Base-by-base conservation (phyloP, 2,888 invertebrate species). In the Oscheius myriophilus region DNA sequence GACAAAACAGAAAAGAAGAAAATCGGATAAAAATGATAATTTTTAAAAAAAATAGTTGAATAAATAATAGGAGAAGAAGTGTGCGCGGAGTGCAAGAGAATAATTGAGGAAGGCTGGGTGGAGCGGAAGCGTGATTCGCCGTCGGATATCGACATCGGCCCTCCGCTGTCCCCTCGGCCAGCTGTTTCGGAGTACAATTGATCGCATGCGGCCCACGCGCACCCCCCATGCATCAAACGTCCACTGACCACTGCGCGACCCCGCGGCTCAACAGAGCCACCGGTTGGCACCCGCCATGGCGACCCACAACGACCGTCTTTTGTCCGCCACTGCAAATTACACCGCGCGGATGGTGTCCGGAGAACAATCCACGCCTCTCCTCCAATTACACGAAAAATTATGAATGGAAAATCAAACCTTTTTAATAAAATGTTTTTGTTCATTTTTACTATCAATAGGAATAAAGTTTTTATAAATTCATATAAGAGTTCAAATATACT, bases 101-200 rank as follows among this genome's bases (percentile, higher is more conserved):
- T 61, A 61, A 61, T 61, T 61, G 61, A 46, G 61, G 61, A 49
- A 49, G 61, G 61, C 61, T 16, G 46, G 61, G 16, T 59, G 59
- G 61, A 49, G 61, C 61, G 46, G 61, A 61, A 61, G 61, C 61
- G 61, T 61, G 61, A 61, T 61, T 61, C 61, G 61, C 61, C 49
- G 61, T 61, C 61, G 61, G 61, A 61, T 61, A 61, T 61, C 61
- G 61, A 61, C 61, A 61, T 61, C 61, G 49, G 61, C 61, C 61
- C 61, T 61, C 61, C 61, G 61, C 61, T 61, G 61, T 61, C 61
- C 61, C 61, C 49, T 61, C 63, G 55, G 66, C 66, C 66, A 66
- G 66, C 66, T 66, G 66, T 66, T 66, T 66, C 66, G 51, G 51
- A 66, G 66, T 66, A 66, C 66, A 66, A 66, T 66, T 66, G 66